Conservation (phyloP, 2,113 vertebrate species). For the Stigmatopora argus region DNA sequence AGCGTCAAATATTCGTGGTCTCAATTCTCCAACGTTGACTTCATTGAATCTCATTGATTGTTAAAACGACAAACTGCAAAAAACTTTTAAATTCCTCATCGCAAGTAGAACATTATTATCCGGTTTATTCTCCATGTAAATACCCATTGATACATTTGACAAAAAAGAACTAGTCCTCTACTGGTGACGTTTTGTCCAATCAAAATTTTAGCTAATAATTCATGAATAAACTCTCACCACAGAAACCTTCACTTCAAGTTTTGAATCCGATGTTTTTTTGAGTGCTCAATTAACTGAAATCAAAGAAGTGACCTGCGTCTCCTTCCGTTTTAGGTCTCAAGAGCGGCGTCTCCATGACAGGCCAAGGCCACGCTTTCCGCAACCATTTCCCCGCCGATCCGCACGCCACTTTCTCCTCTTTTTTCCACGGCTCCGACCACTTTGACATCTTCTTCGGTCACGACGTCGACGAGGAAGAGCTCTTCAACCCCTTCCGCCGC, state of each 20-base stretch:
- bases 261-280: too few relatives aligned
- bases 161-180: too few relatives aligned
- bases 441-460: conserved; percentile 91
- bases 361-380: conserved; percentile 78
- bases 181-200: too few relatives aligned
- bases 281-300: background rate
- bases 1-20: conserved; percentile 36
- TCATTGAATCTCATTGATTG: too few relatives aligned
- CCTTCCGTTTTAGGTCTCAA: conserved; percentile 72
- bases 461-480: conserved; percentile 84
- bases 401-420: conserved; percentile 72
- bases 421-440: conserved; percentile 59
- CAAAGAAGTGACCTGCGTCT: background rate
- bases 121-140: too few relatives aligned
- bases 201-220: too few relatives aligned
- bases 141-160: too few relatives aligned
- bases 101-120: too few relatives aligned
- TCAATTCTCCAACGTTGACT: background rate
- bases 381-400: conserved; percentile 81
- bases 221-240: too few relatives aligned
- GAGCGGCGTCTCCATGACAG: conserved; percentile 77
- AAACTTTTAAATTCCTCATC: too few relatives aligned
- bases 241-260: too few relatives aligned
- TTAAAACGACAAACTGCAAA: too few relatives aligned
- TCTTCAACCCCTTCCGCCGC: conserved; percentile 82